phyloP scores from a whole-genome alignment of 2,113 vertebrate genomes.

The Channa argus region DNA sequence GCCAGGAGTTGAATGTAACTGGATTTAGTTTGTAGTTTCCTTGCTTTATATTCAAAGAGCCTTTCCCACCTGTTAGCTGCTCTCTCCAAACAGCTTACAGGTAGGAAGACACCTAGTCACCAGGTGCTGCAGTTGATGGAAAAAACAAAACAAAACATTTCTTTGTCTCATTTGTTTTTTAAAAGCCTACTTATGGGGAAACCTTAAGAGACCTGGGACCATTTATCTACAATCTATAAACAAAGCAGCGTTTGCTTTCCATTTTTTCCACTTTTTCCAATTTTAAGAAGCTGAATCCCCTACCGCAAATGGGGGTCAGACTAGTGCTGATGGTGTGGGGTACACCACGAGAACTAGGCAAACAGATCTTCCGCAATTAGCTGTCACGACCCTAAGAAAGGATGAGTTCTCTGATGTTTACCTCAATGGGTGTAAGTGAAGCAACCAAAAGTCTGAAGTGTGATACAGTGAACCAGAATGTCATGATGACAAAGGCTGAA shows the following conservation, averaged over 20 bases:
- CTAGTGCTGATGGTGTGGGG: too few relatives aligned
- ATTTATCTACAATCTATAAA: too few relatives aligned
- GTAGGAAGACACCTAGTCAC: background rate
- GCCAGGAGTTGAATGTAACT: background rate
- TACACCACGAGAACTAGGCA: too few relatives aligned
- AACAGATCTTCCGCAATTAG: too few relatives aligned
- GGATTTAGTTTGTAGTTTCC: slow-evolving; percentile 1
- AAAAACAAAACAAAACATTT: too few relatives aligned
- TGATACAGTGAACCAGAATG: slow-evolving; percentile 10
- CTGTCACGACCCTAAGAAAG: background rate
- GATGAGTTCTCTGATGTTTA: background rate
- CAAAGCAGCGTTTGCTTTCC: too few relatives aligned
- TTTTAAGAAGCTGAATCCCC: too few relatives aligned
- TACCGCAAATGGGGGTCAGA: too few relatives aligned
- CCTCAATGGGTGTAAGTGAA: slow-evolving; percentile 6
- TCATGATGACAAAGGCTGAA: background rate
- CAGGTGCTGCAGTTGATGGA: background rate
- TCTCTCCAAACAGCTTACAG: background rate
- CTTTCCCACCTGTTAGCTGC: too few relatives aligned
- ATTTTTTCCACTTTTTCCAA: too few relatives aligned
- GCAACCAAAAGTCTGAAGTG: background rate
- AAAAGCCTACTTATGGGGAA: background rate
- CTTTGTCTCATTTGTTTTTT: background rate
- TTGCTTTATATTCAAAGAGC: too few relatives aligned
- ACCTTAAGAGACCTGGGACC: too few relatives aligned